These are phyloP conservation scores for Carposina sasakii DNA, from an alignment of 1,140 invertebrate species.

Conservation along the genomic window DNA sequence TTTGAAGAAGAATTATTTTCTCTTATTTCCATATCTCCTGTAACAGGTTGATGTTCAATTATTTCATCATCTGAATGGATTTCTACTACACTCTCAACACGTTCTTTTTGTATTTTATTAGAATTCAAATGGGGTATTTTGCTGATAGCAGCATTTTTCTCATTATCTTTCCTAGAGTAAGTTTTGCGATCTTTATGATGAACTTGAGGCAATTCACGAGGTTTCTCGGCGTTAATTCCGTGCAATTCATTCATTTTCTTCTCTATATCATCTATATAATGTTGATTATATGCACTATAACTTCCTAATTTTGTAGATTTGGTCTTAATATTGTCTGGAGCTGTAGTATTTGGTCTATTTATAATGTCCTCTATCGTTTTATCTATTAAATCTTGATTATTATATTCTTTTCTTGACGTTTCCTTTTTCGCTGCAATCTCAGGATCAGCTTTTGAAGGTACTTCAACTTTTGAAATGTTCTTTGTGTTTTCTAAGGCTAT, in stretches of 20 bases:
- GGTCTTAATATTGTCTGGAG: constrained; percentile 18
- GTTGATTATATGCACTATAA: constrained; percentile 22
- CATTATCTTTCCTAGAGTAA: constrained; percentile 21
- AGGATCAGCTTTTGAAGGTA: constrained; percentile 13
- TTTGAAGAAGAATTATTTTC: constrained; percentile 29
- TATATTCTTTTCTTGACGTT: constrained; percentile 39
- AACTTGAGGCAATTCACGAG: constrained; percentile 40
- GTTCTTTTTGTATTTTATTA: constrained; percentile 33
- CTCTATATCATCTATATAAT: constrained; percentile 53
- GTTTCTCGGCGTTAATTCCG: constrained; percentile 49
- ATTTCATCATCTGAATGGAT: constrained; percentile 56
- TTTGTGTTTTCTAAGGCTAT: constrained; percentile 19
- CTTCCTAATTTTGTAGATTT: constrained; percentile 15
- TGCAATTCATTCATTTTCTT: constrained; percentile 65
- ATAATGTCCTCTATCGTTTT: constrained; percentile 63
- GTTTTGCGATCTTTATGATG: constrained; percentile 25
- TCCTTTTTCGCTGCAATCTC: constrained; percentile 27
- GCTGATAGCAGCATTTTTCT: constrained; percentile 20
- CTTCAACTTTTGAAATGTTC: constrained; percentile 1
- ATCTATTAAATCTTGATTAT: constrained; percentile 58
- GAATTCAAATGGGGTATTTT: constrained; percentile 37
- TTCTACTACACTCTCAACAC: constrained; percentile 28
- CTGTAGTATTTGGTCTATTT: constrained; percentile 22
- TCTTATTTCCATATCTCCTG: constrained; percentile 45
- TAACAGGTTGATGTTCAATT: constrained; percentile 57